Conservation (phyloP, 2,888 invertebrate genomes). For the Copidosoma aretas region DNA sequence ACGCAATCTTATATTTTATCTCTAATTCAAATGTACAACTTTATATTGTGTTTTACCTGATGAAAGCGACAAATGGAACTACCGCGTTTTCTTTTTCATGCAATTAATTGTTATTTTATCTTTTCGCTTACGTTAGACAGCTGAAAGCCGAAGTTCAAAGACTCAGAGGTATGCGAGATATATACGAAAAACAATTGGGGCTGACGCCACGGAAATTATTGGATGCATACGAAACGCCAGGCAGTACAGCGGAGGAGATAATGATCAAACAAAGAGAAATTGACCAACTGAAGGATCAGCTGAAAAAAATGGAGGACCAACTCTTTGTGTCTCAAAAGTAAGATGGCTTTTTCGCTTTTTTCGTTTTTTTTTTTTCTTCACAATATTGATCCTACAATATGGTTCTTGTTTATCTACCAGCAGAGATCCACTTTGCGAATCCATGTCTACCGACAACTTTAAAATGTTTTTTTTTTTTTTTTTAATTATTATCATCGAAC, state of each 20-base stretch:
- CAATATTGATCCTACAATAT: too few species aligned
- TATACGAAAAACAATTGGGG: conserved; percentile 64
- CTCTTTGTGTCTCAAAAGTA: conserved; percentile 67
- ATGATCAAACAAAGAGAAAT: conserved; percentile 66
- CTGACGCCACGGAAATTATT: conserved; percentile 50
- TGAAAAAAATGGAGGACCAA: conserved; percentile 69
- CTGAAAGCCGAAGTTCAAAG: conserved; percentile 74
- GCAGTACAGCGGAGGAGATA: conserved; percentile 49
- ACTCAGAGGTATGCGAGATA: conserved; percentile 68
- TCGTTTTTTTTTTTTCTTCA: too few species aligned
- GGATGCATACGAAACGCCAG: conserved; percentile 44
- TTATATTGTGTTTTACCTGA: too few species aligned
- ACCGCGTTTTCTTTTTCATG: too few species aligned
- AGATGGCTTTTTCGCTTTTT: conserved; percentile 24
- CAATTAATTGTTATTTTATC: background rate
- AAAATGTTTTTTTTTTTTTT: too few species aligned
- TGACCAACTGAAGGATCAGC: conserved; percentile 67
- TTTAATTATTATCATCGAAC: too few species aligned
- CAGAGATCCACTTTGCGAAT: too few species aligned
- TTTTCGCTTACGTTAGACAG: conserved; percentile 59
- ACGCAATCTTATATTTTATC: too few species aligned
- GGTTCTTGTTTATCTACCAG: too few species aligned
- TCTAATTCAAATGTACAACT: too few species aligned
- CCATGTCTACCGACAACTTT: too few species aligned
- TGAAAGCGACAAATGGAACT: too few species aligned